Evolutionary conservation across 2,113 vertebrate genomes (phyloP).

Genomic region (Ciconia boyciana): DNA sequence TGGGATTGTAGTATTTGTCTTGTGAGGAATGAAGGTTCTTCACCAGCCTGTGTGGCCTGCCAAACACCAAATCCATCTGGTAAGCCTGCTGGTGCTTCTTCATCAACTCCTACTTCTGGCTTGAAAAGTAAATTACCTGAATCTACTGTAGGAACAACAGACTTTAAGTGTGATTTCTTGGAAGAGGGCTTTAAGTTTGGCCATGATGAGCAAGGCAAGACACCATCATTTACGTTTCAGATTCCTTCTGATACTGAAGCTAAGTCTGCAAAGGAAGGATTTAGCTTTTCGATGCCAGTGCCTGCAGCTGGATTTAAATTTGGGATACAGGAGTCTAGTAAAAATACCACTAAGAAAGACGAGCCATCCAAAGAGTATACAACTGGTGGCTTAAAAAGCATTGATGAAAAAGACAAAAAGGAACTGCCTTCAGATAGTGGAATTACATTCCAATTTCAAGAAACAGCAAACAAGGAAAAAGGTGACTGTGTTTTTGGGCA

Average conservation of each 20-base stretch:
- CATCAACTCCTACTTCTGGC: conserved; percentile 70
- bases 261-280: conserved; percentile 73
- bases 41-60: conserved; percentile 76
- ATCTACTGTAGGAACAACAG: conserved; percentile 69
- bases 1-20: conserved; percentile 84
- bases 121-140: conserved; percentile 71
- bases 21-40: conserved; percentile 77
- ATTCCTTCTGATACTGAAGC: conserved; percentile 66
- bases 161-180: conserved; percentile 77
- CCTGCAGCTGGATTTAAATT: conserved; percentile 84
- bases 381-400: conserved; percentile 71
- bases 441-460: conserved; percentile 17
- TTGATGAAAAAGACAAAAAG: conserved; percentile 79
- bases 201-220: conserved; percentile 69
- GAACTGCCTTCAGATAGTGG: conserved; percentile 52
- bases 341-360: conserved; percentile 54
- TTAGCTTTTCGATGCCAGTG: conserved; percentile 80
- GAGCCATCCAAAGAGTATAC: conserved; percentile 52
- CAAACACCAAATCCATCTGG: conserved; percentile 71
- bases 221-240: conserved; percentile 77
- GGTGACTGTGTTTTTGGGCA: conserved; percentile 80
- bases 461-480: conserved; percentile 46
- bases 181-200: conserved; percentile 83
- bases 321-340: conserved; percentile 80
- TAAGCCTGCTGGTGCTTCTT: conserved; percentile 51